Percentiles rank a stretch among this genome's conserved stretches.
Evolutionary conservation across 2,113 vertebrate species (phyloP).

Genomic region (Phyllostomus hastatus): DNA sequence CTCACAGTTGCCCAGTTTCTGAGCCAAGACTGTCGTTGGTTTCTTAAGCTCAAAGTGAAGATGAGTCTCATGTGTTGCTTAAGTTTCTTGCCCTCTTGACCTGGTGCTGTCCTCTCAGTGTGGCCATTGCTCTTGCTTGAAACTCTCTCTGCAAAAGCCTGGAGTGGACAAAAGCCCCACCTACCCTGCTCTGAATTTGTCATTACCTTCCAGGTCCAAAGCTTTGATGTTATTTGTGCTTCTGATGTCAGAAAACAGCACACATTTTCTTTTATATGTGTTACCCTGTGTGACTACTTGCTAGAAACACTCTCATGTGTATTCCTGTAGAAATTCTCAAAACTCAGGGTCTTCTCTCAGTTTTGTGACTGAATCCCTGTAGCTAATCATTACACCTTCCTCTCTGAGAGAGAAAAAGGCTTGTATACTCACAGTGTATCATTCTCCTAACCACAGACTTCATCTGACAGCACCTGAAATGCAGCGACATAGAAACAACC

Average conservation of each 20-base stretch:
- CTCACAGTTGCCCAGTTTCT: not conserved
- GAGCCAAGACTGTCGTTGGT: too few relatives aligned
- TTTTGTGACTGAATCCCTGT: not conserved
- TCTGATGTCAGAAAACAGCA: not conserved
- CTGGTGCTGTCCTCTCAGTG: not conserved
- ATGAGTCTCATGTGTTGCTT: not conserved
- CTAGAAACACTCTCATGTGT: not conserved
- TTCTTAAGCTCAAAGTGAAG: not conserved
- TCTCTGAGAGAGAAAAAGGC: not conserved
- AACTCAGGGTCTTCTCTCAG: constrained; percentile 21
- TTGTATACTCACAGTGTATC: not conserved
- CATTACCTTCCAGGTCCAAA: not conserved
- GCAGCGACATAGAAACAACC: not conserved
- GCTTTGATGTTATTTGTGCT: not conserved
- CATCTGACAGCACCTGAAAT: not conserved
- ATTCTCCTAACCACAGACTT: not conserved
- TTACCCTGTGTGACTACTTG: not conserved
- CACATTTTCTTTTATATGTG: not conserved
- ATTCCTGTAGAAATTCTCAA: constrained; percentile 5
- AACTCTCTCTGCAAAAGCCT: not conserved
- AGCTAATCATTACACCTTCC: not conserved
- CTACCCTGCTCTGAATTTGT: not conserved
- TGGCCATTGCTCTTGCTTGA: not conserved
- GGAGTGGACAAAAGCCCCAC: not conserved
- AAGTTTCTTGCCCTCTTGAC: not conserved